phyloP scores from a whole-genome alignment of 2,797 vertebrate genomes.

The Hozukius guyotensis region DNA sequence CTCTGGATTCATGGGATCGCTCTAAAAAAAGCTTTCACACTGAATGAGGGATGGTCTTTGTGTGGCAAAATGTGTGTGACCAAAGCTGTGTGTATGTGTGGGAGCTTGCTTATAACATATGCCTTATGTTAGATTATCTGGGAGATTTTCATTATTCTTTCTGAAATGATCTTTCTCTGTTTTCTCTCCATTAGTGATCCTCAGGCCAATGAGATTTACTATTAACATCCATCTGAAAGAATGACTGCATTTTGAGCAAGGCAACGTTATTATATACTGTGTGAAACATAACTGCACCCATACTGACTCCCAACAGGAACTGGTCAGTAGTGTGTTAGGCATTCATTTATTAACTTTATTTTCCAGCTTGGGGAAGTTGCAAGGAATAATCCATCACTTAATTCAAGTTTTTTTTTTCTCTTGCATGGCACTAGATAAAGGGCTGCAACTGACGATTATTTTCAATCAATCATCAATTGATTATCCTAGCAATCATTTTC shows the following conservation, averaged over 20 bases:
- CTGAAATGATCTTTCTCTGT: neutral
- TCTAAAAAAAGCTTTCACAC: conserved; percentile 46
- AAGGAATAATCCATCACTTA: neutral
- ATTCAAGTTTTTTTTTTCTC: neutral
- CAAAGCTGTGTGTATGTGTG: conserved; percentile 8
- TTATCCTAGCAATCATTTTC: neutral
- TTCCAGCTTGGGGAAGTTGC: neutral
- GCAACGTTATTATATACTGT: neutral
- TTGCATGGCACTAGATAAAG: neutral
- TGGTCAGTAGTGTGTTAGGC: neutral
- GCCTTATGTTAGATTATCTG: conserved; percentile 21
- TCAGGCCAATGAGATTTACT: neutral
- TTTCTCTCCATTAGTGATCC: neutral
- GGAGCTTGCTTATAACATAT: neutral
- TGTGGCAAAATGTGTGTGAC: conserved; percentile 35
- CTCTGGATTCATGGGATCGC: conserved; percentile 58
- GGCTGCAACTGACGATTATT: neutral
- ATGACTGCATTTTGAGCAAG: neutral
- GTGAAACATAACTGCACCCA: neutral
- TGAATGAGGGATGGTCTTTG: conserved; percentile 55
- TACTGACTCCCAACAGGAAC: neutral
- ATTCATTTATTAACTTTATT: neutral
- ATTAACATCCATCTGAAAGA: neutral
- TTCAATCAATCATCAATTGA: neutral
- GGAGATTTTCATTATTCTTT: conserved; percentile 6